Evolutionary conservation across 2,797 vertebrate genomes (phyloP), one percentile per base, ranked within the genome.

Genomic region (Jordanella pulchra): DNA sequence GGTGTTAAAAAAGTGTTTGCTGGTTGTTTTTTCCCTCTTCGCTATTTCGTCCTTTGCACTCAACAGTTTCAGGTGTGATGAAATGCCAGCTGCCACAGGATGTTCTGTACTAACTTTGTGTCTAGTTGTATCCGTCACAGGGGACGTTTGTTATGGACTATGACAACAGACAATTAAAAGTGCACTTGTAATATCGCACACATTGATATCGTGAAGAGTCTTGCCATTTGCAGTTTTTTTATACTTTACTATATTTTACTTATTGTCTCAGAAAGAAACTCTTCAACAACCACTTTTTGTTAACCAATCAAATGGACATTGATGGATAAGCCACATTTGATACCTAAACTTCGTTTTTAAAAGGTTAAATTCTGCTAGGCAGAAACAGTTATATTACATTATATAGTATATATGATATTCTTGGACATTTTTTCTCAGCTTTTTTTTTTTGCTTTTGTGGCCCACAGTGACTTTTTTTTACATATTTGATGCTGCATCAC

Each of bases 401-500:
- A n/a, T n/a, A n/a, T n/a, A n/a, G n/a, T n/a, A n/a, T n/a, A n/a
- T n/a, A n/a, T n/a, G n/a, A n/a, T n/a, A 67, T 27, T 42, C 23
- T 69, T 44, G 30, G 58, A 28, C 1, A 12, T 25, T 45, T 25
- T 32, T 48, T 14, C 30, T 39, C 12, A 11, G 15, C 5, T 65
- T 65, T 2, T 28, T 32, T 35, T 3, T 0, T 18, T 35, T 67
- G n/a, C n/a, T 13, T 56, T 18, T 54, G 56, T 10, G n/a, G 6
- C 25, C 28, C 25, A 17, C 44, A 12, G 2, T 27, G 27, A 13
- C 23, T 60, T 14, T 70, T 30, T 10, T 44, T 61, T n/a, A n/a
- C n/a, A 60, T 11, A 35, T 7, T 13, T 30, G 48, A 77, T 27
- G 71, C 50, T 56, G n/a, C 47, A 30, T 61, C 28, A 39, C 54